A percentile compares a stretch with the other conserved stretches of the same genome.
Conservation (phyloP, 23 tunicate species). For the Halocynthia aurantium region DNA sequence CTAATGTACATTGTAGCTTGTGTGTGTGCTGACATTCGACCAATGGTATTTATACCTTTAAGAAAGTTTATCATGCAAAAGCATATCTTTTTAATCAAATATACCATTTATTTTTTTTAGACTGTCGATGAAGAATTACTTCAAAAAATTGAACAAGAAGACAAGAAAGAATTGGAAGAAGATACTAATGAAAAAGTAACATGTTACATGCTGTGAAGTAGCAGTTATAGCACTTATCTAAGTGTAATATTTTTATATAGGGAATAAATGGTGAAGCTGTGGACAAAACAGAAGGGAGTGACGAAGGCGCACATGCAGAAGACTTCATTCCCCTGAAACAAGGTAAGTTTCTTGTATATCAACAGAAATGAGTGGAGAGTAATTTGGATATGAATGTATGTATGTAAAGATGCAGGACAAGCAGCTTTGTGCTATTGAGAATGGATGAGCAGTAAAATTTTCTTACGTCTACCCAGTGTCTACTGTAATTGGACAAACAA, state of each 20-base stretch:
- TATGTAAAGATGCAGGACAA: no score
- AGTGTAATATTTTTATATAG: not conserved
- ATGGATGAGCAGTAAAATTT: no score
- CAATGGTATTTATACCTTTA: no score
- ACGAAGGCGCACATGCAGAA: not conserved
- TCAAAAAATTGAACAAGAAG: constrained; percentile 64
- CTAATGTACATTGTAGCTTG: no score
- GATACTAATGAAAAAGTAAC: not conserved
- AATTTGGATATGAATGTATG: no score
- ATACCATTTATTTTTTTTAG: constrained; percentile 15
- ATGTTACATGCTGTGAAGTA: not conserved
- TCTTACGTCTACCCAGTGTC: no score
- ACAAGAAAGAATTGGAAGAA: not conserved
- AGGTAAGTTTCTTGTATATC: not conserved
- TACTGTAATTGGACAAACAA: no score
- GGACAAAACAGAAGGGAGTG: not conserved
- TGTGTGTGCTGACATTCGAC: no score
- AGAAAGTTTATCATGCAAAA: no score
- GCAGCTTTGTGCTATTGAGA: no score
- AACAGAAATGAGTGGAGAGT: no score
- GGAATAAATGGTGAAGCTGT: not conserved
- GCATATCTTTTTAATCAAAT: no score
- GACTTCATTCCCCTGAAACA: not conserved
- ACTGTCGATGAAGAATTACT: constrained; percentile 51
- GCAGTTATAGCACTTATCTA: not conserved